Evolutionary conservation across 1,140 invertebrate genomes (phyloP), one percentile per base, ranked within the genome.

Genomic region (Phthorimaea operculella): DNA sequence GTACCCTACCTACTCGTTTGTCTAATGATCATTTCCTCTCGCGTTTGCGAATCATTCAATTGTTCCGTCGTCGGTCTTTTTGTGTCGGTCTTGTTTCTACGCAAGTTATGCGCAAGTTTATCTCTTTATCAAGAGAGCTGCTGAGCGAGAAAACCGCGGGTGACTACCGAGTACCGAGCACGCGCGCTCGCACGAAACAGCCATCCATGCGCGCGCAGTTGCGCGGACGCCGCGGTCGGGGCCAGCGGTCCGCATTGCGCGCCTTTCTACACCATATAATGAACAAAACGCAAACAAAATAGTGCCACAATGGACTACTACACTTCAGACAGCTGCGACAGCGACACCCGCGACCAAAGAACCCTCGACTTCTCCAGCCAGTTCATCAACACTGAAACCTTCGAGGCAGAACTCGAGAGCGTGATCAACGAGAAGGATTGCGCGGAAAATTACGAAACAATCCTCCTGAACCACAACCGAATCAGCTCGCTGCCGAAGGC

Each of bases 311-410:
- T 92, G 91, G 91, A 92, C 72, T 89, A 87, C 64, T 94, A 93
- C 67, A 92, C 92, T 42, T 94, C 92, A 12, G 92, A 94, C 71
- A 93, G 92, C 64, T 92, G 92, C 74, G 92, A 93, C 66, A 90
- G 90, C 64, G 92, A 94, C 71, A 88, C 86, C 60, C 83, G 86
- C 33, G 85, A 88, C 65, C 78, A 88, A 64, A 90, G 90, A 79
- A 91, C 90, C 1, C 74, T 94, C 49, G 91, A 95, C 72, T 86
- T 92, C 55, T 90, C 91, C 0, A 90, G 90, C 55, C 83, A 90
- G 72, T 85, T 88, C 66, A 73, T 94, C 63, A 89, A 92, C 49
- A 72, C 87, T 11, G 74, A 85, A 39, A 83, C 83, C 0, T 66
- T 92, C 15, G 87, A 90, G 51, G 77, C 88, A 28, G 88, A 90